Percentiles rank a stretch among this genome's conserved stretches.
Conservation (phyloP, 2,888 invertebrate species). For the Ametastegia equiseti region DNA sequence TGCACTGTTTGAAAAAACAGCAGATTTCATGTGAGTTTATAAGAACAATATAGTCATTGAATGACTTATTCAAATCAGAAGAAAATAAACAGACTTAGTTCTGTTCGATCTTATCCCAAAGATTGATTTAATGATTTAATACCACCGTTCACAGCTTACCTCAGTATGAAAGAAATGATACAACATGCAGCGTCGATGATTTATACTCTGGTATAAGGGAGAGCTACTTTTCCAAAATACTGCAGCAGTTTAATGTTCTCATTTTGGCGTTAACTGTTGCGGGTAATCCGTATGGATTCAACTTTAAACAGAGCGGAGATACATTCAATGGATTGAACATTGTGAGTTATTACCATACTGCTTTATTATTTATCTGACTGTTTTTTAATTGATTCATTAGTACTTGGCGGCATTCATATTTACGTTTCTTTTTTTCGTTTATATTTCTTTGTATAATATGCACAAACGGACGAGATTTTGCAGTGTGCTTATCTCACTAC, state of each 20-base stretch:
- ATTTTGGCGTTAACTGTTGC: slow-evolving; percentile 88
- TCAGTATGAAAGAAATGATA: slow-evolving; percentile 81
- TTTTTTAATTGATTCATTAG: neutral
- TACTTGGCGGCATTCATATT: neutral
- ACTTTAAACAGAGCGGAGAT: slow-evolving; percentile 64
- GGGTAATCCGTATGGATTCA: slow-evolving; percentile 84
- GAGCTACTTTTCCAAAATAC: slow-evolving; percentile 84
- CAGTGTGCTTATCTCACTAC: neutral
- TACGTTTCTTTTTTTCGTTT: neutral
- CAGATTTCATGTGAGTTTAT: slow-evolving; percentile 64
- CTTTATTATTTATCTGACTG: neutral
- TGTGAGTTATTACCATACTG: slow-evolving; percentile 3
- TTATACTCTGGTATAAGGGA: slow-evolving; percentile 79
- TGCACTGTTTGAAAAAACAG: slow-evolving; percentile 67
- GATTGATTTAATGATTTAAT: neutral
- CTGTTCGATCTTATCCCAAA: neutral
- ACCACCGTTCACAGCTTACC: slow-evolving; percentile 79
- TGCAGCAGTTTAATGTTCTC: slow-evolving; percentile 89
- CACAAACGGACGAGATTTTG: neutral
- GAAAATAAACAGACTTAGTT: neutral
- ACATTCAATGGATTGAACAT: slow-evolving; percentile 16
- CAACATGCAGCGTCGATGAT: slow-evolving; percentile 77
- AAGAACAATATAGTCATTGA: neutral
- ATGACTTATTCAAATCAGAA: neutral
- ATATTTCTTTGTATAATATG: neutral